phyloP scores from a whole-genome alignment of 2,797 vertebrate genomes.

The Sebastes taczanowskii region DNA sequence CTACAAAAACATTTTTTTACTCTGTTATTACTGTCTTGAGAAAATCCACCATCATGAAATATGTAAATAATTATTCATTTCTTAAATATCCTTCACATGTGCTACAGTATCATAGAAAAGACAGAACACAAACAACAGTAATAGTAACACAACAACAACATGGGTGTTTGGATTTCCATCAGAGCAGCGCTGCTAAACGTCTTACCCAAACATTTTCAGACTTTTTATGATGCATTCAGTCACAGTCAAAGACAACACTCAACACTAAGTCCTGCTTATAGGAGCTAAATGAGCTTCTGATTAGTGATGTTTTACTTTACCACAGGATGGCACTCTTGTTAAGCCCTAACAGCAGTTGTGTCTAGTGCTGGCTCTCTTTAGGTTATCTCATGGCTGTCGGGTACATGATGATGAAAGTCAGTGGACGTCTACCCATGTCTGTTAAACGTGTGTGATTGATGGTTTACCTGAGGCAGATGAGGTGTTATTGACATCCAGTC shows the following conservation, averaged over 20 bases:
- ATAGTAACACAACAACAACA: background rate
- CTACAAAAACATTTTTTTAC: background rate
- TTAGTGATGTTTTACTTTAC: constrained; percentile 64
- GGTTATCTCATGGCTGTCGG: background rate
- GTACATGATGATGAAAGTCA: background rate
- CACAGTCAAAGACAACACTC: background rate
- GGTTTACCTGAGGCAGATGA: background rate
- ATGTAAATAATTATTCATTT: background rate
- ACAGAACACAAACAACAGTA: background rate
- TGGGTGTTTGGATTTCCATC: background rate
- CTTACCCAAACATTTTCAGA: background rate
- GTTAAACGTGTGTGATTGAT: background rate
- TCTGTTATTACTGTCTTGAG: background rate
- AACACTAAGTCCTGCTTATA: background rate
- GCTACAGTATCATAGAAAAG: background rate
- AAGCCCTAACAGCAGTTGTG: constrained; percentile 48
- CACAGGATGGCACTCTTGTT: constrained; percentile 85
- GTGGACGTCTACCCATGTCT: background rate
- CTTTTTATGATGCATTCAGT: background rate
- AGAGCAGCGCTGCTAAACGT: background rate
- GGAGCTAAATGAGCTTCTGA: constrained; percentile 8
- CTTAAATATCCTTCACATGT: background rate
- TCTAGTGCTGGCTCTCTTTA: background rate
- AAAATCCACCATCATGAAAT: background rate
- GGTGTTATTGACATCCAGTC: background rate